Evolutionary conservation across 2,888 invertebrate genomes (phyloP).

Genomic region (Odontomyia ornata): DNA sequence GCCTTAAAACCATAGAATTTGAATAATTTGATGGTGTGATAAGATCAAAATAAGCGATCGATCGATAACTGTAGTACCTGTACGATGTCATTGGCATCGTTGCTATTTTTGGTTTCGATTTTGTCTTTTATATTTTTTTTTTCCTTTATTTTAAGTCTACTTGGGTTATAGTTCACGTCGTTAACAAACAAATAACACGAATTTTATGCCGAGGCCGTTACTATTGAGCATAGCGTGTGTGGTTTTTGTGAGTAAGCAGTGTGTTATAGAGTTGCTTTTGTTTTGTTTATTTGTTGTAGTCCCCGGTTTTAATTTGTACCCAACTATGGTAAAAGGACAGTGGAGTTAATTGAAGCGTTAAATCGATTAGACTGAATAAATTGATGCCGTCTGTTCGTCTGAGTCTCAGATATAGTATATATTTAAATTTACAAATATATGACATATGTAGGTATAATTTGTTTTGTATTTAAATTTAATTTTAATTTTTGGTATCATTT

Average conservation of each 20-base stretch:
- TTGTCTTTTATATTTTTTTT: not conserved
- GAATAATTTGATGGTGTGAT: not conserved
- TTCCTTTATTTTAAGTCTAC: not conserved
- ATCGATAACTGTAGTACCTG: conserved; percentile 1
- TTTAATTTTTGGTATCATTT: too few species aligned
- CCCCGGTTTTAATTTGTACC: not conserved
- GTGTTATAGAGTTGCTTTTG: too few species aligned
- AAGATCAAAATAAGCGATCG: not conserved
- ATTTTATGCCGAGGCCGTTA: not conserved
- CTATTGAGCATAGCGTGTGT: too few species aligned
- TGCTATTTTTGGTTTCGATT: too few species aligned
- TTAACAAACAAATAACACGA: conserved; percentile 7
- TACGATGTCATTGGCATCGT: not conserved
- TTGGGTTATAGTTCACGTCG: conserved; percentile 6
- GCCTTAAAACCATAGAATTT: not conserved
- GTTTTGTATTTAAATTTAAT: too few species aligned
- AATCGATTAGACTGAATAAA: conserved; percentile 13
- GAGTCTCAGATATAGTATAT: too few species aligned
- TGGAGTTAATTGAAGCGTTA: conserved; percentile 1
- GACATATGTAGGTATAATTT: too few species aligned
- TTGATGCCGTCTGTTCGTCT: not conserved
- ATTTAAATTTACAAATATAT: too few species aligned
- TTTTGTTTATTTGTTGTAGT: too few species aligned
- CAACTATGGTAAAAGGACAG: not conserved
- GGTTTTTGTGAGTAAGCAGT: too few species aligned